A percentile compares a stretch with the other conserved stretches of the same genome.
Conservation (phyloP, 2,888 invertebrate genomes). For the Erynnis tages region DNA sequence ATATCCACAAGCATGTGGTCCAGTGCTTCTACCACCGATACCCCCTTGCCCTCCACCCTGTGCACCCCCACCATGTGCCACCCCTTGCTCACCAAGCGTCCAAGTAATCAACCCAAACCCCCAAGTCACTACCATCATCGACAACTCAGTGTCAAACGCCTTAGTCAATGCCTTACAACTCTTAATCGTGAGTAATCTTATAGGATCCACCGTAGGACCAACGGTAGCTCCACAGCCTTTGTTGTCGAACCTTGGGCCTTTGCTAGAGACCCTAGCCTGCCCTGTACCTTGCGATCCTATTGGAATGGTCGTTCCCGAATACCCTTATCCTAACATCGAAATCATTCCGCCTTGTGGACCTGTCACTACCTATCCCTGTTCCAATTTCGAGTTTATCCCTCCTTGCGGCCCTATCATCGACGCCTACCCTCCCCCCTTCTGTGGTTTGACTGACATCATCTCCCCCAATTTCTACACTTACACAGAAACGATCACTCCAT, state of each 20-base stretch:
- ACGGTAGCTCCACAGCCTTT: conserved; percentile 12
- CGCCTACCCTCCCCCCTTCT: background rate
- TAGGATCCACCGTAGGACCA: conserved; percentile 39
- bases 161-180: conserved; percentile 60
- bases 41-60: conserved; percentile 44
- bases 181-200: conserved; percentile 54
- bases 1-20: conserved; percentile 35
- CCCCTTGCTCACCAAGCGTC: background rate
- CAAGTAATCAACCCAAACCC: conserved; percentile 27
- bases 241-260: conserved; percentile 28
- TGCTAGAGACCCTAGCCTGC: conserved; percentile 23
- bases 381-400: background rate
- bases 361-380: background rate
- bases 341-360: background rate
- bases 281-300: background rate
- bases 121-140: conserved; percentile 49
- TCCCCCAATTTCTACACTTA: conserved; percentile 11
- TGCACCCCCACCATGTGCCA: background rate
- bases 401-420: conserved; percentile 3
- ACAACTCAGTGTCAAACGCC: conserved; percentile 55
- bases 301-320: background rate
- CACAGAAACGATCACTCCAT: conserved; percentile 1
- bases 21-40: conserved; percentile 28
- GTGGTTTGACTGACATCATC: conserved; percentile 26
- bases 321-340: background rate